phyloP scores from a whole-genome alignment of 2,797 vertebrate genomes.

The Apogon talboti region DNA sequence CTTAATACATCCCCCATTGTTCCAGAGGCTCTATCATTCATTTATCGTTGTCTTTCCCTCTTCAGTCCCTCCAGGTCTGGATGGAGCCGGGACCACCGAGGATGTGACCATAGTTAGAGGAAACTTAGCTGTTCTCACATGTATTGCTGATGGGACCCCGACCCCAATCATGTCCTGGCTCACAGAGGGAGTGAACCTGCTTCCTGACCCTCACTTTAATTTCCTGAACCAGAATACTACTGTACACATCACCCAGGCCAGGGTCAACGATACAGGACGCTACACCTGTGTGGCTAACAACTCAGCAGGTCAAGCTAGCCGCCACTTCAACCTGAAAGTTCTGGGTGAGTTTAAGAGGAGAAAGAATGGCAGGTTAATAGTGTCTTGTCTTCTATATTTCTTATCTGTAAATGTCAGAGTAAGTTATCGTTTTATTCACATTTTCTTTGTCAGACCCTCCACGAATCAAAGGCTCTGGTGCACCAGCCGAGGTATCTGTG shows the following conservation, averaged over 20 bases:
- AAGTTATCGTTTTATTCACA: neutral
- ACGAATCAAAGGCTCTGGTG: conserved; percentile 87
- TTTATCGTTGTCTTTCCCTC: neutral
- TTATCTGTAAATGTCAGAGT: neutral
- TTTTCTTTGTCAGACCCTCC: conserved; percentile 87
- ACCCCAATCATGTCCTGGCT: conserved; percentile 89
- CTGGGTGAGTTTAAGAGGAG: conserved; percentile 84
- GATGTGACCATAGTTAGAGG: conserved; percentile 90
- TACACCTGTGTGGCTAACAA: conserved; percentile 92
- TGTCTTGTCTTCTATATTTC: too few species aligned
- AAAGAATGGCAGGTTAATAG: neutral
- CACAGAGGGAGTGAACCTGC: conserved; percentile 80
- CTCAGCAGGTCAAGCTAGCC: conserved; percentile 89
- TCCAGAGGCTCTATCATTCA: neutral
- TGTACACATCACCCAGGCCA: conserved; percentile 81
- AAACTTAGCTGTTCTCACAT: conserved; percentile 81
- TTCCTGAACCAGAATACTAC: conserved; percentile 85
- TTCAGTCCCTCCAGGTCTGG: conserved; percentile 92
- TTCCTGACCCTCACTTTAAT: conserved; percentile 58
- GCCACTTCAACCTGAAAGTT: conserved; percentile 90
- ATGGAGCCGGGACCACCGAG: conserved; percentile 87
- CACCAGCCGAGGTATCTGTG: conserved; percentile 88
- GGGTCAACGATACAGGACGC: conserved; percentile 82
- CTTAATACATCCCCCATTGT: neutral
- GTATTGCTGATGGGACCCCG: conserved; percentile 88